Evolutionary conservation across 1,140 invertebrate genomes (phyloP), one percentile per base, ranked within the genome.

Genomic region (Macrobrachium rosenbergii): DNA sequence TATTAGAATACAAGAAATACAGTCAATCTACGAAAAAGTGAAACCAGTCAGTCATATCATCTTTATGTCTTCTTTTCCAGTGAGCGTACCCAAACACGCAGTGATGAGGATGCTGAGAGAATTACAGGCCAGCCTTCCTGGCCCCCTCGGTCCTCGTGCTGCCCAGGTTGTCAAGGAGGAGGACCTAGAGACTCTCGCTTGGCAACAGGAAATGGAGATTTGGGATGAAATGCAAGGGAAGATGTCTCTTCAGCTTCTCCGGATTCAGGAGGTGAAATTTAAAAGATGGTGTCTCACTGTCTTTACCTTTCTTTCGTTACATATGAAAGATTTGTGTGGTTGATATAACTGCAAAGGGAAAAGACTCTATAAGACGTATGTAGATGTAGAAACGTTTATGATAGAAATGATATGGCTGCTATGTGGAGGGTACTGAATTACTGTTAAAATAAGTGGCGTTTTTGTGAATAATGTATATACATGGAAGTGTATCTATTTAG

Each of bases 141-240:
- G 83, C 12, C 28, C 19, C 21, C 73, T 84, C 37, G 28, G 60
- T 11, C 21, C 37, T 11, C 17, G 19, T 37, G 83, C 83, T 37
- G 67, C 28, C 3, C 83, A 64, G 75, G 75, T 84, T 17, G 64
- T 62, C 2, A 63, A 75, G n/a, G 83, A 84, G 62, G 73, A 43
- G 23, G 76, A 76, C 69, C 12, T 52, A 28, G 83, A 84, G 75
- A 78, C 73, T 12, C 28, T 52, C 17, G 83, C 83, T 2, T 84
- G 83, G 83, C 75, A 67, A 43, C 45, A 69, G 59, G 83, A 84
- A 43, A n/a, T 64, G 12, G 16, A 52, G 0, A 59, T 64, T 12
- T 84, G 83, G 83, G 83, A 84, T 52, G 43, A 19, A 14, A 63
- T 23, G 2, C 43, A 78, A 16, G 60, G 63, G 3, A 64, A 63